Base-by-base conservation (phyloP, 2,888 invertebrate species). In the Tubulanus polymorphus region DNA sequence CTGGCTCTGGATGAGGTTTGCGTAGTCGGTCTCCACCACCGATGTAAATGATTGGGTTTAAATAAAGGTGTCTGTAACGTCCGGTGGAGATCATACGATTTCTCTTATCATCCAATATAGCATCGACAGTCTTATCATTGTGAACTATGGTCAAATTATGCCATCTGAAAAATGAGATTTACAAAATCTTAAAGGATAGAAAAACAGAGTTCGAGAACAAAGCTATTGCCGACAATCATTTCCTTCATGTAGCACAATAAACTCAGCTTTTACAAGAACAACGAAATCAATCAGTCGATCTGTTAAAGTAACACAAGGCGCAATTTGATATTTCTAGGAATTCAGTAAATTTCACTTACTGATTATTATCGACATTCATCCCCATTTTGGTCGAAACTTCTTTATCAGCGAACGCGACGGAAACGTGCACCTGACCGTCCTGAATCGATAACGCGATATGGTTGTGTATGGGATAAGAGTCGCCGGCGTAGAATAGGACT, bases 21-120 rank as follows among this genome's bases (percentile, higher is more conserved):
- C 54, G 48, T 2, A 57, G 47, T 20, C 30, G 47, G 30, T 75
- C 63, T 27, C 92, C 93, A 18, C 91, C 91, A 48, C 91, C 91
- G 63, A 94, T 89, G 76, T 93, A 93, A 65, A 94, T 91, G 80
- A 93, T 91, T 32, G 94, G 93, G 82, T 94, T 93, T 63, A 94
- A 91, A 67, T 91, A 89, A 60, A 94, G 84, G 74, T 88, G 85
- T 51, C 70, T 63, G 52, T 84, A 84, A 6, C 58, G 58, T 8
- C 64, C 63, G 0, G 84, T 81, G 66, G 87, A 85, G 30, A 82
- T 84, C 69, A 88, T 86, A 49, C 86, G 83, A 29, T 63, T 57
- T 6, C 54, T 55, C 12, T 62, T 53, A 1, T 63, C 68, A 79
- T 94, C 91, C 37, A 94, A 81, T 62, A 88, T 86, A 18, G 93